phyloP scores from a whole-genome alignment of 2,797 vertebrate species.

The Malacoctenus gilli region DNA sequence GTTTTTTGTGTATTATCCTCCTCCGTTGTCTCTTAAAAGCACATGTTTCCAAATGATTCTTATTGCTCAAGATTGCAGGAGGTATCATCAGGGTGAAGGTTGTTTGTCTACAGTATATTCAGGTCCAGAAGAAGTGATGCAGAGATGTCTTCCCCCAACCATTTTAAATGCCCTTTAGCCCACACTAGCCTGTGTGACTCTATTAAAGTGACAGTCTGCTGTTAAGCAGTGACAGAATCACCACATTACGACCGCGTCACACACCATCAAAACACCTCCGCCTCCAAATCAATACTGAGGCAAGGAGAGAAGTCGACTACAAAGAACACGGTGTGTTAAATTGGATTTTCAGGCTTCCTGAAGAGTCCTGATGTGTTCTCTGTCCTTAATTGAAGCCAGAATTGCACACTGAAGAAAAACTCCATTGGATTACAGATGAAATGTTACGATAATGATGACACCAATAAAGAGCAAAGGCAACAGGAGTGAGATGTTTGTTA shows the following conservation, averaged over 20 bases:
- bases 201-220: slow-evolving; percentile 71
- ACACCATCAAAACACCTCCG: slow-evolving; percentile 53
- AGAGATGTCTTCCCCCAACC: slow-evolving; percentile 36
- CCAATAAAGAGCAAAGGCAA: slow-evolving; percentile 32
- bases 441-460: slow-evolving; percentile 27
- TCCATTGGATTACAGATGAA: slow-evolving; percentile 45
- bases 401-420: slow-evolving; percentile 25
- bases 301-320: slow-evolving; percentile 17
- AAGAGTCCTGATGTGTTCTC: slow-evolving; percentile 11
- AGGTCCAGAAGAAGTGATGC: slow-evolving; percentile 22
- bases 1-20: slow-evolving; percentile 28
- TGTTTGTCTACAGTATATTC: slow-evolving; percentile 24
- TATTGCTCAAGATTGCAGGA: no score
- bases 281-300: slow-evolving; percentile 58
- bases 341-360: slow-evolving; percentile 22
- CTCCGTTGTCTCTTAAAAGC: slow-evolving; percentile 23
- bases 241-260: slow-evolving; percentile 68
- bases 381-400: slow-evolving; percentile 33
- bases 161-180: slow-evolving; percentile 52
- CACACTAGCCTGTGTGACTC: slow-evolving; percentile 60
- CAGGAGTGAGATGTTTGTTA: neutral
- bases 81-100: slow-evolving; percentile 2
- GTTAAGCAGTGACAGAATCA: slow-evolving; percentile 69
- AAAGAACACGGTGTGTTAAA: slow-evolving; percentile 38
- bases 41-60: no score